Evolutionary conservation across 2,797 vertebrate species (phyloP).

Genomic region (Hapalemur alaotrensis): DNA sequence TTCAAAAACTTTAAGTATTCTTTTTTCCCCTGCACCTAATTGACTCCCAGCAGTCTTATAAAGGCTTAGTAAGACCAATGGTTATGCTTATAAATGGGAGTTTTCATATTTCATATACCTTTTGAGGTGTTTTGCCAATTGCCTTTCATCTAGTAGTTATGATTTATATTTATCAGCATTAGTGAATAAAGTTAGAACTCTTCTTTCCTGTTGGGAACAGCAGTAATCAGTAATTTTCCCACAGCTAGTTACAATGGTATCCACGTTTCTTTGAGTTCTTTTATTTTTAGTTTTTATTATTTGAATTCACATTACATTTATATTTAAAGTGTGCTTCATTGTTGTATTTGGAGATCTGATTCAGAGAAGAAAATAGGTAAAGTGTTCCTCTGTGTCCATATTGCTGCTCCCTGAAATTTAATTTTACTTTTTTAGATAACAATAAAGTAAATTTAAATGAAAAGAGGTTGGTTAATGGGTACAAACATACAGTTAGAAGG

Average conservation of each 20-base stretch:
- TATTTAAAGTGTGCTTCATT: constrained; percentile 34
- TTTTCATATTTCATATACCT: constrained; percentile 38
- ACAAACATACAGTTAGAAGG: background rate
- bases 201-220: background rate
- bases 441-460: constrained; percentile 30
- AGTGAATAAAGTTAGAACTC: background rate
- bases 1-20: background rate
- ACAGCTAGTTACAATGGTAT: background rate
- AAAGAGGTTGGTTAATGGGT: background rate
- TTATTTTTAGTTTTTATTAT: background rate
- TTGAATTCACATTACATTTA: constrained; percentile 32
- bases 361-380: constrained; percentile 14
- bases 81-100: background rate
- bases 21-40: background rate
- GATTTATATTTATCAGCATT: constrained; percentile 29
- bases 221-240: background rate
- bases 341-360: constrained; percentile 15
- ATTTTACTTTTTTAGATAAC: constrained; percentile 1
- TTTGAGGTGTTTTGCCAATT: constrained; percentile 38
- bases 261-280: background rate
- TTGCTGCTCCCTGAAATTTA: background rate
- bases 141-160: background rate
- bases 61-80: constrained; percentile 14
- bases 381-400: background rate
- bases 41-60: background rate